These are phyloP conservation scores for Exaiptasia diaphana DNA, from an alignment of 64 coral and sea anemone genomes.

Conservation along the genomic window DNA sequence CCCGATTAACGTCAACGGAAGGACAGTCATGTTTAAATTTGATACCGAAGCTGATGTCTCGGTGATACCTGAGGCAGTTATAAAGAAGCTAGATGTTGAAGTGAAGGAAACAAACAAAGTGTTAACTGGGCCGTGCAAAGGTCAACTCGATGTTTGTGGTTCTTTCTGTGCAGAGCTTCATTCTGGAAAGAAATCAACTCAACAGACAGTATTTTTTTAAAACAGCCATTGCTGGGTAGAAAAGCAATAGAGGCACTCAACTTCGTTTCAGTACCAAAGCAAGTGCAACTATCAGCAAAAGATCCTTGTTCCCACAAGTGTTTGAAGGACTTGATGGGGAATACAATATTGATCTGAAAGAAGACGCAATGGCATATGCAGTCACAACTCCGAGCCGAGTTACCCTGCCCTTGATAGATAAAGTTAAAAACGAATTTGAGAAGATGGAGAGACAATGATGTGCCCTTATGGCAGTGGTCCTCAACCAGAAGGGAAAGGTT, in stretches of 20 bases:
- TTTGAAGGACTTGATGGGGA: slow-evolving; percentile 21
- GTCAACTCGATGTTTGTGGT: slow-evolving; percentile 10
- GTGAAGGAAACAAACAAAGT: slow-evolving; percentile 13
- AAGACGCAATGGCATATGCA: background rate
- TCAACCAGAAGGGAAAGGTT: background rate
- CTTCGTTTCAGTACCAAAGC: background rate
- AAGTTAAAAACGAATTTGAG: slow-evolving; percentile 13
- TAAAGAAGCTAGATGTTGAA: slow-evolving; percentile 5
- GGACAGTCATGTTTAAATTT: background rate
- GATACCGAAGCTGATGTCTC: slow-evolving; percentile 27
- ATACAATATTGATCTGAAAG: background rate
- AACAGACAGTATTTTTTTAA: slow-evolving; percentile 11
- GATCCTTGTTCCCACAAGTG: background rate
- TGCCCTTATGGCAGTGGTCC: slow-evolving; percentile 37
- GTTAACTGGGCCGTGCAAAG: slow-evolving; percentile 2
- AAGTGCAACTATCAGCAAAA: background rate
- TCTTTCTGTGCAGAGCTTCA: background rate
- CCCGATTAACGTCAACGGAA: background rate
- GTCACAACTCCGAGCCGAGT: background rate
- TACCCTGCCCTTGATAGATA: background rate
- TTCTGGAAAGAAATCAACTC: background rate
- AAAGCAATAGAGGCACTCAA: background rate
- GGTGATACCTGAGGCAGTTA: background rate
- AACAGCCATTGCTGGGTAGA: background rate
- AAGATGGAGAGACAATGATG: slow-evolving; percentile 15